These are phyloP conservation scores for Formicarius rufipectus DNA, from an alignment of 2,113 vertebrate genomes.

Conservation along the genomic window DNA sequence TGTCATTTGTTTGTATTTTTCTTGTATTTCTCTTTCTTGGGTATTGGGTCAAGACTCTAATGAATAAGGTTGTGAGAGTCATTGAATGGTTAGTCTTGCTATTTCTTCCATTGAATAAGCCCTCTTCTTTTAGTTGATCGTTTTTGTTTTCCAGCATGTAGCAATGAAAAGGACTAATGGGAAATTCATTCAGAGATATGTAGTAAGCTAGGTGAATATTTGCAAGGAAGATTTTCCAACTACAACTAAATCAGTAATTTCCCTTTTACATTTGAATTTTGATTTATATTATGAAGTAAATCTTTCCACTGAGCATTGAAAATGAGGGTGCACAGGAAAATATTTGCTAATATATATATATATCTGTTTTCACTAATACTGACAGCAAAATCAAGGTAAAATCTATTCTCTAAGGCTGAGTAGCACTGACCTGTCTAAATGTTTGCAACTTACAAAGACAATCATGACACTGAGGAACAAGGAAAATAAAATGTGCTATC, in stretches of 20 bases:
- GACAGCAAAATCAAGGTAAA: not conserved
- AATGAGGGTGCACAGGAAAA: not conserved
- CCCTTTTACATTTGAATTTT: not conserved
- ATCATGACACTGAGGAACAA: not conserved
- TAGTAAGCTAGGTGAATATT: not conserved
- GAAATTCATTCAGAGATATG: not conserved
- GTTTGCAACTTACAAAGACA: not conserved
- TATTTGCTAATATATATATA: not conserved
- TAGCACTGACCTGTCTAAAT: not conserved
- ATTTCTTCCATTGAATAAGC: not conserved
- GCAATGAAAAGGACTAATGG: not conserved
- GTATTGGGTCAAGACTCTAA: not conserved
- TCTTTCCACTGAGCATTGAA: not conserved
- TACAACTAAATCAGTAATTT: not conserved
- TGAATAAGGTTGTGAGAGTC: not conserved
- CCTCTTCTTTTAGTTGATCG: not conserved
- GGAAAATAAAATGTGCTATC: not conserved
- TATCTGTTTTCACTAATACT: not conserved
- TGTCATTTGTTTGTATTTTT: not conserved
- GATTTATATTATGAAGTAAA: not conserved
- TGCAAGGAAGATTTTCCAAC: not conserved
- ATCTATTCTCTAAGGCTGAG: not conserved
- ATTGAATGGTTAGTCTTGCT: not conserved
- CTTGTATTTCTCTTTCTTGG: not conserved
- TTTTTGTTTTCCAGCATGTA: not conserved